These are phyloP conservation scores for Micromussa lordhowensis DNA, from an alignment of 92 coral and sea anemone genomes.

Conservation along the genomic window DNA sequence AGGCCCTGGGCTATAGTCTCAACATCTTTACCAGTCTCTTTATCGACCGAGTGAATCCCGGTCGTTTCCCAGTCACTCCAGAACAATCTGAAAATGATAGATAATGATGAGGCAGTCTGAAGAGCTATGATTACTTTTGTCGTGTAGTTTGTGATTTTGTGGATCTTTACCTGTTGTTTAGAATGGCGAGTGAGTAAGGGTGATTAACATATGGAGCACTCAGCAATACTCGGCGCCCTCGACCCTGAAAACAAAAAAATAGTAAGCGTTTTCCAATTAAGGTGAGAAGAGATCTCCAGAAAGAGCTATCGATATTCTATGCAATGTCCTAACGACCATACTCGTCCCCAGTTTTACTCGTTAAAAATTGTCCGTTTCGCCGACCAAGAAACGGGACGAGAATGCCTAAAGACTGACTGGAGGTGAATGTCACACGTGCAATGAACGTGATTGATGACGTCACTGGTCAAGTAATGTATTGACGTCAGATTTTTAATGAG, in stretches of 20 bases:
- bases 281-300: not conserved
- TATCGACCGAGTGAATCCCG: conserved; percentile 78
- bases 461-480: not conserved
- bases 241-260: conserved; percentile 27
- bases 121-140: not conserved
- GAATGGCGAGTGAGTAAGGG: conserved; percentile 79
- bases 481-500: not conserved
- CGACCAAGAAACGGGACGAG: too few species aligned
- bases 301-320: not conserved
- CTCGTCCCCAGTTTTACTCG: too few species aligned
- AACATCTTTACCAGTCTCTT: conserved; percentile 64
- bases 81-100: conserved; percentile 64
- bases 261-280: not conserved
- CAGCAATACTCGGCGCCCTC: conserved; percentile 52
- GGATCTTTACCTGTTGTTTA: conserved; percentile 73
- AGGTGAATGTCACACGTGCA: not conserved
- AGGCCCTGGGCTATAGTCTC: conserved; percentile 65
- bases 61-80: conserved; percentile 94
- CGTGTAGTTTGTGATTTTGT: not conserved
- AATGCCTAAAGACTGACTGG: too few species aligned
- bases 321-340: not conserved
- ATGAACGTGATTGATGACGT: not conserved
- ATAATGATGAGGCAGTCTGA: not conserved
- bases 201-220: conserved; percentile 50
- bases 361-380: too few species aligned